Conservation (phyloP, 2,113 vertebrate genomes). For the Dicerorhinus sumatrensis region DNA sequence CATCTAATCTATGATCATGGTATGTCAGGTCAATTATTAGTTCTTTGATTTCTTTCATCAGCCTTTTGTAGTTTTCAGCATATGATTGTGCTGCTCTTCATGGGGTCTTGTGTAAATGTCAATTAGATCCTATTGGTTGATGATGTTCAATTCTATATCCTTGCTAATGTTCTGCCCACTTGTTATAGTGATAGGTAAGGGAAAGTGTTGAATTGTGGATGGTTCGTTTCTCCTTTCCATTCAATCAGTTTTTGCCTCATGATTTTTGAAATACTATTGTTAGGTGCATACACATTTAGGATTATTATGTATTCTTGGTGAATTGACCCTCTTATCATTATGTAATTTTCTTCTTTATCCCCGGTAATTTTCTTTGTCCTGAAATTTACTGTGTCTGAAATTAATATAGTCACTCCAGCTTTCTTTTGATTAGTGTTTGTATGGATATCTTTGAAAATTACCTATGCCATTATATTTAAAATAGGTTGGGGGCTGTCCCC, state of each 20-base stretch:
- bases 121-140: background rate
- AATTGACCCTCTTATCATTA: background rate
- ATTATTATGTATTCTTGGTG: background rate
- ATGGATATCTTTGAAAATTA: background rate
- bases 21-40: background rate
- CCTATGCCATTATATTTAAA: background rate
- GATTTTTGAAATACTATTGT: background rate
- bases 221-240: background rate
- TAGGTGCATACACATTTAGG: background rate
- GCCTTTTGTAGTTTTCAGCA: background rate
- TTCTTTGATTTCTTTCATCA: background rate
- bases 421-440: background rate
- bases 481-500: background rate
- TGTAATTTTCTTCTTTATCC: background rate
- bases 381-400: conserved; percentile 12
- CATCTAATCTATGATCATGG: background rate
- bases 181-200: background rate
- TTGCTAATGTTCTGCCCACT: background rate
- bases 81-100: background rate
- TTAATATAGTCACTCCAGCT: background rate
- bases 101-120: background rate
- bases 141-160: background rate
- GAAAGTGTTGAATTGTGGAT: background rate
- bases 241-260: background rate
- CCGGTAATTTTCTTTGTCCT: background rate